These are phyloP conservation scores for Lepeophtheirus nordmannii DNA, from an alignment of 2,888 invertebrate genomes.

Conservation along the genomic window DNA sequence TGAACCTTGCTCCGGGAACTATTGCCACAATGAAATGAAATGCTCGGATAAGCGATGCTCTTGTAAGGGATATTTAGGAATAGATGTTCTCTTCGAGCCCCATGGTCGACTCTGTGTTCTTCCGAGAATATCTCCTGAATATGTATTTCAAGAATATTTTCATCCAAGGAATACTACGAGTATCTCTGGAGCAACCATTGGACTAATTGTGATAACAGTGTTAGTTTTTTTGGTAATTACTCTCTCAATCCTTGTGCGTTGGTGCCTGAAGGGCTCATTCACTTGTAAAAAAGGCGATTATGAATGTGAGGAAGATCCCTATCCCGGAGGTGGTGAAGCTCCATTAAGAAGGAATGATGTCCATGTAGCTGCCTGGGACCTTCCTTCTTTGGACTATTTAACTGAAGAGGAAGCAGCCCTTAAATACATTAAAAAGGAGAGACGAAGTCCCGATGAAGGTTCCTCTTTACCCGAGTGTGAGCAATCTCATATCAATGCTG, in stretches of 20 bases:
- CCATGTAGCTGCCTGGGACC: constrained; percentile 19
- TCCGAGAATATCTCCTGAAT: background rate
- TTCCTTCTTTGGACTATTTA: constrained; percentile 14
- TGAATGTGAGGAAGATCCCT: constrained; percentile 9
- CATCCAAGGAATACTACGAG: background rate
- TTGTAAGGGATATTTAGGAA: background rate
- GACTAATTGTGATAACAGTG: background rate
- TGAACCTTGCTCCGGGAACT: constrained; percentile 1
- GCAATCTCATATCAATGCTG: constrained; percentile 9
- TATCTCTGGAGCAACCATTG: background rate
- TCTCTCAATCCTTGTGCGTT: background rate
- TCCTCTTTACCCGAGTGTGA: constrained; percentile 11
- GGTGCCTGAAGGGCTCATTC: background rate
- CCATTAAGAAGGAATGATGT: background rate
- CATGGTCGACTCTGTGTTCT: constrained; percentile 12
- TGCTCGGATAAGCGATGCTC: constrained; percentile 8
- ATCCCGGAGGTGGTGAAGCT: background rate
- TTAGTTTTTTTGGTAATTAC: background rate
- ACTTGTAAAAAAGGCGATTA: constrained; percentile 19
- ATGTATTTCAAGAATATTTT: background rate
- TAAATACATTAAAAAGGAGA: constrained; percentile 16
- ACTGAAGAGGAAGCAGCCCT: constrained; percentile 11
- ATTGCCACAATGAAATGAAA: constrained; percentile 12
- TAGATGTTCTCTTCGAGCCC: constrained; percentile 2
- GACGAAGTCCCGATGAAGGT: constrained; percentile 3